Conservation (phyloP, 2,113 vertebrate genomes). For the Cisticola juncidis region DNA sequence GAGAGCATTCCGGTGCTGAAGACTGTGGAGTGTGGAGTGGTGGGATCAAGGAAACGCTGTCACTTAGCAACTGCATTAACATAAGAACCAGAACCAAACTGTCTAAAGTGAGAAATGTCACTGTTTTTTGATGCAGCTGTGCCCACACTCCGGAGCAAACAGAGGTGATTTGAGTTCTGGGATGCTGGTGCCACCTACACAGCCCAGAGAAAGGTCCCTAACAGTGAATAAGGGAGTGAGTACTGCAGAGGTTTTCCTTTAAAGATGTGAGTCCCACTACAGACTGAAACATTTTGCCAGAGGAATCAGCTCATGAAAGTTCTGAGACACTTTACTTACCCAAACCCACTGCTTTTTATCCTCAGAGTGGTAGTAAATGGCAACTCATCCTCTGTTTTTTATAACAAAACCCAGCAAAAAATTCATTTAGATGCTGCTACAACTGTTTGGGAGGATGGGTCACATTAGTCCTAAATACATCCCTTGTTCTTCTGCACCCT, state of each 20-base stretch:
- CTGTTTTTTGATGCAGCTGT: background rate
- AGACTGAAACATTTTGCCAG: background rate
- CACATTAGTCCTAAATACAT: background rate
- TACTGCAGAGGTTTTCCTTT: background rate
- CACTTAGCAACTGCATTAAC: background rate
- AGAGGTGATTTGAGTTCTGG: background rate
- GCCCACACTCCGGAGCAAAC: background rate
- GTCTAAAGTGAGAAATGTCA: background rate
- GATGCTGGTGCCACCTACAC: background rate
- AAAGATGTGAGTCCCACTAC: background rate
- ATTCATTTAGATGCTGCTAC: background rate
- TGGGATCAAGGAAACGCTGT: background rate
- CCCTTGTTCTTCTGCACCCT: background rate
- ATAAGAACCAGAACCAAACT: background rate
- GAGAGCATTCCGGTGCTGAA: background rate
- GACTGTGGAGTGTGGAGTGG: accelerated
- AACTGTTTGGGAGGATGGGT: background rate
- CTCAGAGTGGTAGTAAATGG: background rate
- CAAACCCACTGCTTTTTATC: background rate
- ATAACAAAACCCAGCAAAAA: background rate
- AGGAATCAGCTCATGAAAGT: background rate
- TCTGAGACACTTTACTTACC: background rate
- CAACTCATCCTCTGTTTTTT: background rate
- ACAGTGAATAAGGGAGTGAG: background rate
- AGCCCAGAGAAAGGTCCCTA: background rate